Base-by-base conservation (phyloP, 2,113 vertebrate genomes). In the Fulica atra region DNA sequence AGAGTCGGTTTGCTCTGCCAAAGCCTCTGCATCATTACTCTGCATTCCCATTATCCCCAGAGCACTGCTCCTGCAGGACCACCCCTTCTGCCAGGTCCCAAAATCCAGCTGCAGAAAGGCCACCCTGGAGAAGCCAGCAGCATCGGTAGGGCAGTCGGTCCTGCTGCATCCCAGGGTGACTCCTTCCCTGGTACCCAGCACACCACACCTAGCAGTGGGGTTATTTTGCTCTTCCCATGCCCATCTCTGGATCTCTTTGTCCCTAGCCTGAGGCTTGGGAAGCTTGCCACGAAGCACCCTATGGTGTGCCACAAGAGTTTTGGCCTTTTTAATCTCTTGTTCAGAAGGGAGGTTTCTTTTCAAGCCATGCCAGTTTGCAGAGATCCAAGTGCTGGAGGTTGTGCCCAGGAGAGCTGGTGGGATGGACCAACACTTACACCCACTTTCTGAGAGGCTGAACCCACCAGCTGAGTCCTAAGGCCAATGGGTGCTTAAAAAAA, bases 241-340 rank as follows among this genome's bases (percentile, higher is more conserved):
- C 11, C 21, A 38, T 60, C 6, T 10, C 50, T 54, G 18, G 25
- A 14, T 60, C 15, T 38, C 13, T 42, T 85, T 10, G 6, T 48
- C 61, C 28, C n/a, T 48, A 31, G 10, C 64, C 44, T 35, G 31
- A 44, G 26, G 40, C 40, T 76, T 59, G 63, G 73, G 33, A 38
- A 56, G 18, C 24, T 48, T 25, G 9, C 33, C 63, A 51, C 29
- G 23, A 33, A 87, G n/a, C 26, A 26, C 13, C 33, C 12, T 11
- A 5, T 0, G 2, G 9, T 19, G 13, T n/a, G 10, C 38, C 35
- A 12, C 17, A 11, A 1, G 23, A 79, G 18, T 21, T 54, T 14
- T 31, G 24, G 31, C 24, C 31, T 51, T 71, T 56, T 76, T 35
- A 24, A 31, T 68, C 25, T 81, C 29, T 10, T 48, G 16, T 19